These are phyloP conservation scores for Itoplectis maculator DNA, from an alignment of 2,888 invertebrate species.

Conservation along the genomic window DNA sequence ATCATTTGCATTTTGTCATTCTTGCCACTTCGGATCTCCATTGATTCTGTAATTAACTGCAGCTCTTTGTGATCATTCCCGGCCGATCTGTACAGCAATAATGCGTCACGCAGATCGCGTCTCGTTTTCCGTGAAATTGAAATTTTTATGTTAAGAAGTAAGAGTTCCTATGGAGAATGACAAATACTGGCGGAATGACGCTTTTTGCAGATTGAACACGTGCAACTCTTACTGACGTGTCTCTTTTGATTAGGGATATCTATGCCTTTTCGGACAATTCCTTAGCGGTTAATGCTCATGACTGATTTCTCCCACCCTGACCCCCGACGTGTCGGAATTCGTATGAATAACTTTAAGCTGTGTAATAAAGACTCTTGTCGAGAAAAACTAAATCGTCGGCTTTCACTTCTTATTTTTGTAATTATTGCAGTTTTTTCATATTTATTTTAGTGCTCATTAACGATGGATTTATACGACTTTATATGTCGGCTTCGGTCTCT, in stretches of 20 bases:
- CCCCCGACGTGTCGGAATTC: conserved; percentile 21
- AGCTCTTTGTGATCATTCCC: not conserved
- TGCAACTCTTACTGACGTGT: not conserved
- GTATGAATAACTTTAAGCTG: conserved; percentile 38
- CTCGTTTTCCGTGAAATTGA: not conserved
- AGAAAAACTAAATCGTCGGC: conserved; percentile 6
- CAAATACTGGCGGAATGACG: not conserved
- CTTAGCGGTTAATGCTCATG: not conserved
- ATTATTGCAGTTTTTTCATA: not conserved
- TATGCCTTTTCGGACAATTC: not conserved
- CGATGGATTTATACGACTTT: not conserved
- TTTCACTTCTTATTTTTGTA: not conserved
- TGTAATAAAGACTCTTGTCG: conserved; percentile 53
- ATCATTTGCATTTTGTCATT: conserved; percentile 23
- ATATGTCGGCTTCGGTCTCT: too few relatives aligned
- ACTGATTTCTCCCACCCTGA: conserved; percentile 6
- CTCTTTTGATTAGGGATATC: not conserved
- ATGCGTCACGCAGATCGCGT: not conserved
- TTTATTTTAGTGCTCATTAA: conserved; percentile 13
- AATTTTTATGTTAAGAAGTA: not conserved
- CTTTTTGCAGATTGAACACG: not conserved
- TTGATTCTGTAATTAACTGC: conserved; percentile 1
- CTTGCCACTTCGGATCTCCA: conserved; percentile 1
- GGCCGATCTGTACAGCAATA: not conserved
- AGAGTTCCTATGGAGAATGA: conserved; percentile 28